Conservation (phyloP, 2,888 invertebrate genomes). For the Pristionchus fissidentatus region DNA sequence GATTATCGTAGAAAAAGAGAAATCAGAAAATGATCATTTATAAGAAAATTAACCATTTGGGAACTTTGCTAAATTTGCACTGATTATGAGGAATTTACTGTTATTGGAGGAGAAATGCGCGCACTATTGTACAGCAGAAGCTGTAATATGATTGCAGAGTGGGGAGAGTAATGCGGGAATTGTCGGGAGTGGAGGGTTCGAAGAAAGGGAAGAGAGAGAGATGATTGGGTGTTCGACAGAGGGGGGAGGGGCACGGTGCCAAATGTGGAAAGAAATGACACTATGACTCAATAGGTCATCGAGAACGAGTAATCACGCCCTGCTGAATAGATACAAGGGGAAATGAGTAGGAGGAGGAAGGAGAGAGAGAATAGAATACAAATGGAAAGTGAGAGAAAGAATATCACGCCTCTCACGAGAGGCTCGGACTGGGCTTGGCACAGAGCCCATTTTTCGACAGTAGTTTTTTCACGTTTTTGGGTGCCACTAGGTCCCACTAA, state of each 20-base stretch:
- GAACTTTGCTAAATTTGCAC: background rate
- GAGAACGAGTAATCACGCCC: constrained; percentile 8
- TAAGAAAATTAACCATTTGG: constrained; percentile 9
- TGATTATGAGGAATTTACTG: constrained; percentile 5
- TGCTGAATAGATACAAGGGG: background rate
- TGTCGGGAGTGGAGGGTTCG: background rate
- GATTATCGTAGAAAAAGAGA: background rate
- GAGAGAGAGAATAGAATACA: no score
- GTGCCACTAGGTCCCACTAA: no score
- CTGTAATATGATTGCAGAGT: background rate
- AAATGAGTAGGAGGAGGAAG: background rate
- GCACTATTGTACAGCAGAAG: background rate
- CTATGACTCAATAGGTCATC: constrained; percentile 15
- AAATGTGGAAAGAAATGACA: no score
- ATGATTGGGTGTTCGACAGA: constrained; percentile 17
- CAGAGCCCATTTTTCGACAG: no score
- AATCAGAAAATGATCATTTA: background rate
- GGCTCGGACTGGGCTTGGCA: no score
- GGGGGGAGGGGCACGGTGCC: constrained; percentile 12
- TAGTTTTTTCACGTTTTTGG: no score
- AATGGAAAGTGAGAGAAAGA: background rate
- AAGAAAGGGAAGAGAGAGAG: background rate
- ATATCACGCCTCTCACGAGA: no score
- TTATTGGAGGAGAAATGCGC: background rate
- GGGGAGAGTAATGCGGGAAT: background rate